phyloP scores from a whole-genome alignment of 2,888 invertebrate genomes.

The Calliphora vomitoria region DNA sequence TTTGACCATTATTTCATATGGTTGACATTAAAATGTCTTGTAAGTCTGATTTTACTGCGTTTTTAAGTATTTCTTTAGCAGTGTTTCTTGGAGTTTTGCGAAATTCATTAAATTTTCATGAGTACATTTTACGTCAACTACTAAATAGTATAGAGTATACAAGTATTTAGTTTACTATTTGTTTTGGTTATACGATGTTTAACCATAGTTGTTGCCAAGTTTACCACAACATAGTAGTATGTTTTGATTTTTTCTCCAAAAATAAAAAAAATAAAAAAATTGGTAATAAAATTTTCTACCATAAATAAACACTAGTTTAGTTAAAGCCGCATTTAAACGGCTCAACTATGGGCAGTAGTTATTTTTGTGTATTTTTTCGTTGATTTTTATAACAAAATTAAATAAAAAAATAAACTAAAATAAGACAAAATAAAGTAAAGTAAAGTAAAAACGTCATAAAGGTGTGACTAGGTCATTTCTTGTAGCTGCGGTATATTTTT shows the following conservation, averaged over 20 bases:
- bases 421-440: background rate
- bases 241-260: background rate
- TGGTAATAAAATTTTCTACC: conserved; percentile 51
- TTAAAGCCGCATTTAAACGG: background rate
- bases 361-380: conserved; percentile 11
- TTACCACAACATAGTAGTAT: conserved; percentile 6
- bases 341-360: background rate
- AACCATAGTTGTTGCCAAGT: conserved; percentile 47
- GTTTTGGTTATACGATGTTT: background rate
- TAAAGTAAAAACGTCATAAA: conserved; percentile 28
- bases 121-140: conserved; percentile 31
- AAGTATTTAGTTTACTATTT: conserved; percentile 13
- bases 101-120: conserved; percentile 44
- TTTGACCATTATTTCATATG: conserved; percentile 50
- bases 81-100: conserved; percentile 3
- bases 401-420: background rate
- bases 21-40: conserved; percentile 56
- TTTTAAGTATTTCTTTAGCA: background rate
- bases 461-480: conserved; percentile 67
- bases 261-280: background rate
- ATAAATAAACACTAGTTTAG: conserved; percentile 45
- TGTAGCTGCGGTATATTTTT: conserved; percentile 29
- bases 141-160: background rate
- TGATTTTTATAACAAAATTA: conserved; percentile 2
- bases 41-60: background rate